phyloP scores from a whole-genome alignment of 2,888 invertebrate species.

The Brachylomia viminalis region DNA sequence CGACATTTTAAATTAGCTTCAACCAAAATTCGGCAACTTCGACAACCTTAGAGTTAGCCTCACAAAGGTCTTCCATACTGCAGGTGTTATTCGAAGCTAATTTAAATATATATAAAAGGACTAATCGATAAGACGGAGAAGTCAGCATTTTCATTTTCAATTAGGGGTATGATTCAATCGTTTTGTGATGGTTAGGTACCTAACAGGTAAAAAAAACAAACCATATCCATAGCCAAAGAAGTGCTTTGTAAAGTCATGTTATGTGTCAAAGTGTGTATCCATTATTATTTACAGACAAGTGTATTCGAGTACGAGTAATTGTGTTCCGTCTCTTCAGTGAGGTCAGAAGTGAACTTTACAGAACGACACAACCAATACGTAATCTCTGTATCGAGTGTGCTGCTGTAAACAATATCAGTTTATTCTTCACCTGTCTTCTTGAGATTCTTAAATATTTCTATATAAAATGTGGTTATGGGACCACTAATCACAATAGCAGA shows the following conservation, averaged over 20 bases:
- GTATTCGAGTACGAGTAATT: not conserved
- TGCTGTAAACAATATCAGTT: no score
- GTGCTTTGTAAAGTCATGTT: no score
- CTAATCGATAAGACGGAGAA: not conserved
- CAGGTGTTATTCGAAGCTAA: not conserved
- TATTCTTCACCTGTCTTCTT: not conserved
- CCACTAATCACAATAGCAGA: not conserved
- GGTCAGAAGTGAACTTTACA: not conserved
- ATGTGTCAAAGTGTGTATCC: not conserved
- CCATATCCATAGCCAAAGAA: no score
- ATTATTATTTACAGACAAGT: not conserved
- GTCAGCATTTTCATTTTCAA: not conserved
- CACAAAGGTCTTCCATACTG: not conserved
- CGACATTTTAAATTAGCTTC: slow-evolving; percentile 2
- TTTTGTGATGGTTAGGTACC: not conserved
- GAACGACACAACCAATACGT: no score
- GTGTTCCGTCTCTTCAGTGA: not conserved
- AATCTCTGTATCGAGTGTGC: no score
- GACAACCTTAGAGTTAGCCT: no score
- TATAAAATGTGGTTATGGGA: not conserved
- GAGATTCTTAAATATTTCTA: not conserved
- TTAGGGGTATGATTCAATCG: not conserved
- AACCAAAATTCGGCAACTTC: not conserved
- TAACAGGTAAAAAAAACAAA: not conserved
- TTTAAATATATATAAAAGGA: not conserved